Evolutionary conservation across 92 coral and sea anemone genomes (phyloP).

Genomic region (Bergia sp.): DNA sequence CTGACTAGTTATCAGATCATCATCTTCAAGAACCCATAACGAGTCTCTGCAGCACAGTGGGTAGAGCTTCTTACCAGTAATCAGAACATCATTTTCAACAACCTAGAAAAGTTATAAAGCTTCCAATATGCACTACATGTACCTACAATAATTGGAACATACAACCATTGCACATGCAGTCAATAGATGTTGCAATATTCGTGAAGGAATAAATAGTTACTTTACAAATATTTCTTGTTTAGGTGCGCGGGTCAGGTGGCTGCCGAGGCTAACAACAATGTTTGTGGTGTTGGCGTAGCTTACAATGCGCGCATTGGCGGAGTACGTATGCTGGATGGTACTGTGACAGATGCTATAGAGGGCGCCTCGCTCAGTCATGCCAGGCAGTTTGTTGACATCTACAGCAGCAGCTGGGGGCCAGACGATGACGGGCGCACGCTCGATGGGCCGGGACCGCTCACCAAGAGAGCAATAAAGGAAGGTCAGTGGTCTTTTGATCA

Average conservation of each 20-base stretch:
- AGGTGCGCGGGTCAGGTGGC: constrained; percentile 99
- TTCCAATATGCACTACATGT: too few relatives aligned
- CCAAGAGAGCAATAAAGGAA: constrained; percentile 86
- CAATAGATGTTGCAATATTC: not conserved
- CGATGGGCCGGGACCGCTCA: constrained; percentile 92
- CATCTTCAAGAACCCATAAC: too few relatives aligned
- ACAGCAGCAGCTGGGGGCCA: constrained; percentile 99
- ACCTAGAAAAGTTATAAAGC: too few relatives aligned
- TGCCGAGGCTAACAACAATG: constrained; percentile 67
- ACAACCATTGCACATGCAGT: too few relatives aligned
- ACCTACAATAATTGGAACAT: too few relatives aligned
- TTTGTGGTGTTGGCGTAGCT: constrained; percentile 98
- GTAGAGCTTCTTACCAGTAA: too few relatives aligned
- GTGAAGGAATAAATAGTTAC: too few relatives aligned
- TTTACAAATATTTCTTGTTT: not conserved
- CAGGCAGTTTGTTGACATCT: constrained; percentile 79
- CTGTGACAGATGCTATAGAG: constrained; percentile 90
- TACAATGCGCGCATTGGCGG: constrained; percentile 94
- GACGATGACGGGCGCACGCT: constrained; percentile 97
- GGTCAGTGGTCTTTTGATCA: constrained; percentile 55
- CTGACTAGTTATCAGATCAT: too few relatives aligned
- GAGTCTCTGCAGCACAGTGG: too few relatives aligned
- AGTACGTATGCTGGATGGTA: constrained; percentile 97
- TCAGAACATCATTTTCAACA: too few relatives aligned
- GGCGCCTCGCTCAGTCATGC: constrained; percentile 83